phyloP scores from a whole-genome alignment of 30 jellyfish, hydroid and myxozoan genomes.

The Turritopsis dohrnii region DNA sequence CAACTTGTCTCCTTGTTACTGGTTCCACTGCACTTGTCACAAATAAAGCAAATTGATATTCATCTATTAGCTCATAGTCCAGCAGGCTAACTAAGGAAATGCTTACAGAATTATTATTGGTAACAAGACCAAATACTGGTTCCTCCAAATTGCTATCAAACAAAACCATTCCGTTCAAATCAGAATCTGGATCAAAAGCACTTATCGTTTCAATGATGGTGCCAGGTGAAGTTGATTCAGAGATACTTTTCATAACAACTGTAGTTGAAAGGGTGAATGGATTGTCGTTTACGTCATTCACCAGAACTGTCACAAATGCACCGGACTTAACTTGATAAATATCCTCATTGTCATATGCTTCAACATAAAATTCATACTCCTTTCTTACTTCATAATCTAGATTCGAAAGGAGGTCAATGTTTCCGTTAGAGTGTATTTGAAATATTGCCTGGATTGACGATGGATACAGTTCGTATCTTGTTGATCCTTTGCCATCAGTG shows the following conservation, averaged over 20 bases:
- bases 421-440: not conserved
- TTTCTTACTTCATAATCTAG: conserved; percentile 1
- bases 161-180: not conserved
- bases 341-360: not conserved
- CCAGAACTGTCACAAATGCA: not conserved
- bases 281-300: conserved; percentile 11
- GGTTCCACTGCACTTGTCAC: not conserved
- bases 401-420: not conserved
- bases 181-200: conserved; percentile 4
- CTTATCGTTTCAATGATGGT: not conserved
- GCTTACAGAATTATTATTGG: not conserved
- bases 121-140: not conserved
- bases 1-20: not conserved
- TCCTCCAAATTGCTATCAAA: not conserved
- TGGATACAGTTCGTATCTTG: not conserved
- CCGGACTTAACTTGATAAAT: not conserved
- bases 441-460: not conserved
- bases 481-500: not conserved
- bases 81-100: not conserved
- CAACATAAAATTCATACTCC: conserved; percentile 3
- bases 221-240: conserved; percentile 10
- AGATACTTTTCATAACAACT: not conserved
- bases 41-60: not conserved
- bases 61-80: not conserved
- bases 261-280: not conserved